Base-by-base conservation (phyloP, 2,888 invertebrate species). In the Heliconius ethilla region DNA sequence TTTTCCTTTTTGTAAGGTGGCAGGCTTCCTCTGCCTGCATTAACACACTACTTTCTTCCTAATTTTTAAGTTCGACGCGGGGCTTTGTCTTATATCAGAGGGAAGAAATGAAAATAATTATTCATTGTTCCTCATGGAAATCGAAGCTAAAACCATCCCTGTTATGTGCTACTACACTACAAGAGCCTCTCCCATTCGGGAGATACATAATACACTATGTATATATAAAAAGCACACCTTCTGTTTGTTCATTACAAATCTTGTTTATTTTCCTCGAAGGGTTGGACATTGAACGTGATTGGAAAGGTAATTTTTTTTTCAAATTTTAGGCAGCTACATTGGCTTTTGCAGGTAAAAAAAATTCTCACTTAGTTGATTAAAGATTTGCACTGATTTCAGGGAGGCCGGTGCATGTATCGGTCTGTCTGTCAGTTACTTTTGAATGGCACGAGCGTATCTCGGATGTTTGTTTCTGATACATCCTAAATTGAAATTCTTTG, bases 331-430 rank as follows among this genome's bases (percentile, higher is more conserved):
- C 59, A 59, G 11, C 37, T 29, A 33, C 15, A 15, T 27, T 27
- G 37, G 45, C 74, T 74, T 74, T 62, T 40, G 22, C 25, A 37
- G 29, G 40, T 45, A n/a, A 45, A 65, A 33, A 40, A 65, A 74
- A 72, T 15, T 72, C 77, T 67, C 77, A 77, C 77, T 77, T 77
- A 77, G 73, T 77, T 77, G 77, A 77, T 77, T 77, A 73, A 77
- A 66, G 77, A 51, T 67, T 37, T 37, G 18, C 40, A 27, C 62
- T 22, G 74, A 74, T 65, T 63, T 37, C 3, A 25, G 45, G 37
- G 37, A 40, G 25, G 25, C 25, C 10, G 37, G 51, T 22, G 45
- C 40, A 29, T 27, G 37, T 40, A 59, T 63, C 27, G 10, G 27
- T 11, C 73, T 63, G 63, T 74, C 37, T n/a, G 62, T 74, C 65